A percentile compares a stretch with the other conserved stretches of the same genome.
Conservation (phyloP, 1,140 invertebrate genomes). For the Drusus annulatus region DNA sequence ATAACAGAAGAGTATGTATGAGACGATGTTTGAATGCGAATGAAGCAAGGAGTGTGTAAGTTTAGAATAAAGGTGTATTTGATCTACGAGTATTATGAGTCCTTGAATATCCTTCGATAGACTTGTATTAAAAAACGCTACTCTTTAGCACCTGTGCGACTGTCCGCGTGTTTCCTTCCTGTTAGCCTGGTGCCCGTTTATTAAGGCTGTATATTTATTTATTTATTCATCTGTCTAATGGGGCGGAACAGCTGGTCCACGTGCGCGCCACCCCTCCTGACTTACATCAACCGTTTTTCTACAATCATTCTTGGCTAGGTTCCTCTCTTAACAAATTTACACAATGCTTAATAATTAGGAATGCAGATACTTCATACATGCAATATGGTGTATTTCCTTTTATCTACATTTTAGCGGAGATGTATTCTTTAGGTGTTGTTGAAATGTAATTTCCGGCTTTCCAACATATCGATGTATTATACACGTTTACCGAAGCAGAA, state of each 20-base stretch:
- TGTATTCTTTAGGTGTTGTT: too few species aligned
- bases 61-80: too few species aligned
- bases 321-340: neutral
- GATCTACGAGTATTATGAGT: too few species aligned
- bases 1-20: too few species aligned
- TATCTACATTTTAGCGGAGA: too few species aligned
- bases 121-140: neutral
- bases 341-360: too few species aligned
- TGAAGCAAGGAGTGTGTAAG: too few species aligned
- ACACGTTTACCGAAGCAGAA: too few species aligned
- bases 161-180: constrained; percentile 39
- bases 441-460: neutral
- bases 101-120: neutral
- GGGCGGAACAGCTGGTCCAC: constrained; percentile 53
- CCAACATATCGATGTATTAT: too few species aligned
- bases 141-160: constrained; percentile 34
- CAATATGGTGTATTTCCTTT: too few species aligned
- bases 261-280: constrained; percentile 12
- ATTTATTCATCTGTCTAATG: constrained; percentile 56
- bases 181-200: constrained; percentile 43
- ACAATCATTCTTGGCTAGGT: neutral
- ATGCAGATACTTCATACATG: neutral
- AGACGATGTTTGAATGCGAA: too few species aligned
- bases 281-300: constrained; percentile 38
- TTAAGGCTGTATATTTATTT: constrained; percentile 52